Evolutionary conservation across 1,140 invertebrate genomes (phyloP).

Genomic region (Trachelipus rathkii): DNA sequence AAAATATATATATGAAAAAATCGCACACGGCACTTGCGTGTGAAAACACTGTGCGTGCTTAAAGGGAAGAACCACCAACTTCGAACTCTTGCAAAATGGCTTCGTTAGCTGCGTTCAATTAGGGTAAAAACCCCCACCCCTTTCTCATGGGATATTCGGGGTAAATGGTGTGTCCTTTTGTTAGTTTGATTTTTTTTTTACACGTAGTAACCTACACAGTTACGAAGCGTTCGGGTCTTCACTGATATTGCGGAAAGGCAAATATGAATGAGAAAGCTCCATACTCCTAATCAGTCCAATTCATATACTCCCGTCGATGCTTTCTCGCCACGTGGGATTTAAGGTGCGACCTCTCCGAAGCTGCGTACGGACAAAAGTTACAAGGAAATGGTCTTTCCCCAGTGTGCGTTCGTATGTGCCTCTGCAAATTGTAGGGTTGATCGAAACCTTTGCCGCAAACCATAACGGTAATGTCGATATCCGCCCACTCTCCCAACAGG

Average conservation of each 20-base stretch:
- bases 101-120: background rate
- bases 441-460: conserved; percentile 14
- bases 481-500: background rate
- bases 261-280: background rate
- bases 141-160: too few species aligned
- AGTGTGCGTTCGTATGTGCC: conserved; percentile 25
- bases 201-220: too few species aligned
- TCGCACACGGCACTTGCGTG: background rate
- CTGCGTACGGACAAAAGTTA: conserved; percentile 18
- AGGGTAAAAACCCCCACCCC: background rate
- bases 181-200: too few species aligned
- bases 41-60: background rate
- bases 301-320: background rate
- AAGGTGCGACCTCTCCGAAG: background rate
- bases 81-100: background rate
- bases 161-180: too few species aligned
- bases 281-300: background rate
- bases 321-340: background rate
- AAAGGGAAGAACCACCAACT: background rate
- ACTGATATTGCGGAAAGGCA: background rate
- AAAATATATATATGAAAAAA: too few species aligned
- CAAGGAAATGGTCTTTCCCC: conserved; percentile 26
- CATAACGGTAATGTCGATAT: background rate
- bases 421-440: conserved; percentile 19
- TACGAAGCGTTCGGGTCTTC: background rate